Evolutionary conservation across 2,797 vertebrate species (phyloP).

Genomic region (Rallus crepitans): DNA sequence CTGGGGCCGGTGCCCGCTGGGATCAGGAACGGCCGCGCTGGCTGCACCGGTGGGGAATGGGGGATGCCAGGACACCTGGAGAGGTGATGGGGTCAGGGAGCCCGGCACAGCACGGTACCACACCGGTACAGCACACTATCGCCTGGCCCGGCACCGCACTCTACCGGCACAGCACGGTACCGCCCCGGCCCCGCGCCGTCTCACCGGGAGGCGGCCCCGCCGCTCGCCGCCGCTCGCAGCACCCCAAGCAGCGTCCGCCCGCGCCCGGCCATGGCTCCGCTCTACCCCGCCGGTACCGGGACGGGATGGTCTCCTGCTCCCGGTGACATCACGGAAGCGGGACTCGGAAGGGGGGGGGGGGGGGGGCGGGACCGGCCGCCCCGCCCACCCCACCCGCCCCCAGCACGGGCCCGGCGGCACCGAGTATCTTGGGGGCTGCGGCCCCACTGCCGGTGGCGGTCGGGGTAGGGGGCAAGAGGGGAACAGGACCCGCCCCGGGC

Average conservation of each 20-base stretch:
- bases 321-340: neutral
- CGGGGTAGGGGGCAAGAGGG: neutral
- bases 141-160: too few species aligned
- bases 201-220: neutral
- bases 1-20: slow-evolving; percentile 12
- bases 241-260: neutral
- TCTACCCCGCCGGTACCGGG: neutral
- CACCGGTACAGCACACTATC: too few species aligned
- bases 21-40: neutral
- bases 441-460: neutral
- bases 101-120: too few species aligned
- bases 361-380: neutral
- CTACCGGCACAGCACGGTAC: too few species aligned
- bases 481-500: neutral
- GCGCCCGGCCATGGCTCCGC: neutral
- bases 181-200: neutral
- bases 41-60: neutral
- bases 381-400: neutral
- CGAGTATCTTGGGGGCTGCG: too few species aligned
- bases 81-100: too few species aligned
- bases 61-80: neutral
- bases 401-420: neutral
- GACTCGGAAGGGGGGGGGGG: neutral
- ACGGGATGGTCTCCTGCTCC: neutral
- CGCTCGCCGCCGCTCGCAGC: neutral